phyloP scores from a whole-genome alignment of 53 echinoderm and acorn worm genomes.

The Mesocentrotus franciscanus region DNA sequence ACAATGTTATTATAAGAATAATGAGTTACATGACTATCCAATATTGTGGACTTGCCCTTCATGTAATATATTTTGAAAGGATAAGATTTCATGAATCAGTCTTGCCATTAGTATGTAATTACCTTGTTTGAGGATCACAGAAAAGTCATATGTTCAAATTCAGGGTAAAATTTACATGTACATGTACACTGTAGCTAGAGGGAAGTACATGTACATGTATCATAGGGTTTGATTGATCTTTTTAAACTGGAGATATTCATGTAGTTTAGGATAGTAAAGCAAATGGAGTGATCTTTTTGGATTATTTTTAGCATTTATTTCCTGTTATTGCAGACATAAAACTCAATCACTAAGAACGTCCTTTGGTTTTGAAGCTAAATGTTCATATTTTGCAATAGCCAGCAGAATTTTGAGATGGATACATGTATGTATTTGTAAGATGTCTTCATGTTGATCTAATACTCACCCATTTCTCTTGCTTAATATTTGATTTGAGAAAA shows the following conservation, averaged over 20 bases:
- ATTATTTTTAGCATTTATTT: background rate
- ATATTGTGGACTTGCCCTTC: too few relatives aligned
- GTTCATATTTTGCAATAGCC: background rate
- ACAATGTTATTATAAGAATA: too few relatives aligned
- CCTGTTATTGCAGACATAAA: constrained; percentile 1
- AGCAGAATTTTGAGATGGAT: background rate
- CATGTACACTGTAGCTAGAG: background rate
- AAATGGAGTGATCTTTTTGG: background rate
- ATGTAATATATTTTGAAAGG: too few relatives aligned
- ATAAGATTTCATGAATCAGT: too few relatives aligned
- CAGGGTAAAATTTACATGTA: background rate
- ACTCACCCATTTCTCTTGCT: background rate
- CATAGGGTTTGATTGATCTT: background rate
- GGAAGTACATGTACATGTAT: background rate
- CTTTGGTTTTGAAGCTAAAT: background rate
- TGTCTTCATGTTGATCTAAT: background rate
- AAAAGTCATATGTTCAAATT: background rate
- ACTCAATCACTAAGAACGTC: background rate
- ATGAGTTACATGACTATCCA: too few relatives aligned
- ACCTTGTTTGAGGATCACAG: too few relatives aligned
- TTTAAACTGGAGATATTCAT: background rate
- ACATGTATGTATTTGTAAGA: background rate
- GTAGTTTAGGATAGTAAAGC: background rate
- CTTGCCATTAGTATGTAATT: too few relatives aligned
- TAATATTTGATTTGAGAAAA: background rate